A percentile compares a stretch with the other conserved stretches of the same genome.
Evolutionary conservation across 2,888 invertebrate genomes (phyloP).

Genomic region (Tenthredo livida): DNA sequence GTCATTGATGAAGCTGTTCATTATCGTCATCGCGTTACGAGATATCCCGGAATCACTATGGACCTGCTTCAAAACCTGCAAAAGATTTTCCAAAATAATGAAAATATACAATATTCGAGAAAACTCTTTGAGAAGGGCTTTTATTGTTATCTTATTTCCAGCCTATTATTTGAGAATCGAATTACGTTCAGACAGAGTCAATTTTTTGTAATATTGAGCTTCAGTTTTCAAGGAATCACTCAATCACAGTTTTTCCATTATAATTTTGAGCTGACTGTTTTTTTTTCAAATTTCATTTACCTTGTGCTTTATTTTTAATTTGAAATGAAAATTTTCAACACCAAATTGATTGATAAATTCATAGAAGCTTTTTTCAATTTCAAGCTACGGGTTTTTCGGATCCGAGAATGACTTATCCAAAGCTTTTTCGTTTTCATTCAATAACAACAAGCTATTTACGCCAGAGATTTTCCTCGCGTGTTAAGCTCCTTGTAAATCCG

Average conservation of each 20-base stretch:
- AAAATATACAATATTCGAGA: neutral
- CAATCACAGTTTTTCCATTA: neutral
- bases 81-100: neutral
- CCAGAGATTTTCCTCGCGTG: neutral
- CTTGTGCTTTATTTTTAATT: neutral
- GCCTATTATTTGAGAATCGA: neutral
- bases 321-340: neutral
- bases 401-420: neutral
- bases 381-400: neutral
- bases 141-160: no score
- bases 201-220: neutral
- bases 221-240: neutral
- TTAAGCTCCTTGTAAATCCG: neutral
- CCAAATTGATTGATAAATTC: neutral
- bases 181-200: neutral
- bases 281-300: neutral
- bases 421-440: neutral
- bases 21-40: slow-evolving; percentile 84
- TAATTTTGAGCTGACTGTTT: neutral
- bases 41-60: slow-evolving; percentile 84
- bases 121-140: no score
- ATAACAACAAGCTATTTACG: neutral
- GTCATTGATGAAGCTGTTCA: slow-evolving; percentile 87
- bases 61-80: slow-evolving; percentile 79
- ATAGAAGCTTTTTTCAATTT: neutral